A percentile compares a stretch with the other conserved stretches of the same genome.
Evolutionary conservation across 2,888 invertebrate species (phyloP).

Genomic region (Heliconius cydno): DNA sequence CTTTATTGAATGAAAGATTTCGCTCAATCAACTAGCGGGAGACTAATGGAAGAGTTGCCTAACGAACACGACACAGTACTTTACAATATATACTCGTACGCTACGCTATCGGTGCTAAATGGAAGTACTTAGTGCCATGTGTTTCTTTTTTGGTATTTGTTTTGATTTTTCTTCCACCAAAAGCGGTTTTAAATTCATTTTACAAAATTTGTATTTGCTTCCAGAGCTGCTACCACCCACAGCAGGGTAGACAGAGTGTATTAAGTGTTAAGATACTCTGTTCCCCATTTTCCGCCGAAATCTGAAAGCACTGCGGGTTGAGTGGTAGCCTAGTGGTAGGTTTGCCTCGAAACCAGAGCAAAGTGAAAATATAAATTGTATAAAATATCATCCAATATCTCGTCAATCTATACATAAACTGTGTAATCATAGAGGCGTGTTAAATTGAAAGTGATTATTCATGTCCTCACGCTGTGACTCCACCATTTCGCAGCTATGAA

Average conservation of each 20-base stretch:
- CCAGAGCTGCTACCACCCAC: not conserved
- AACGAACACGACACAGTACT: conserved; percentile 41
- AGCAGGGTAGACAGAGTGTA: too few relatives aligned
- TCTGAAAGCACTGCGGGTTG: too few relatives aligned
- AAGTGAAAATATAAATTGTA: not conserved
- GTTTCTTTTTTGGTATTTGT: not conserved
- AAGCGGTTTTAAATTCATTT: not conserved
- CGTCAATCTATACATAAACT: conserved; percentile 31
- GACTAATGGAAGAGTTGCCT: conserved; percentile 44
- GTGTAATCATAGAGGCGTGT: conserved; percentile 34
- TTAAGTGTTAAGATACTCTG: too few relatives aligned
- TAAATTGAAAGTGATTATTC: conserved; percentile 47
- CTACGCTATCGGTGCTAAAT: conserved; percentile 22
- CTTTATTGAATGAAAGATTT: conserved; percentile 43
- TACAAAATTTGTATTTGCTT: not conserved
- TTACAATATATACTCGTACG: conserved; percentile 25
- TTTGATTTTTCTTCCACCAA: not conserved
- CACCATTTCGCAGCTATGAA: conserved; percentile 36
- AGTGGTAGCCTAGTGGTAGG: too few relatives aligned
- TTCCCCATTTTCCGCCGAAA: too few relatives aligned
- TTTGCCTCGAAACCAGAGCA: too few relatives aligned
- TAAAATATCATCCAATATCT: conserved; percentile 18
- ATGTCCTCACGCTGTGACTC: conserved; percentile 43
- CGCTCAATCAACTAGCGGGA: conserved; percentile 45
- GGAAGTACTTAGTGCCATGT: conserved; percentile 5